Base-by-base conservation (phyloP, 1,140 invertebrate genomes). In the Scylla paramamosain region DNA sequence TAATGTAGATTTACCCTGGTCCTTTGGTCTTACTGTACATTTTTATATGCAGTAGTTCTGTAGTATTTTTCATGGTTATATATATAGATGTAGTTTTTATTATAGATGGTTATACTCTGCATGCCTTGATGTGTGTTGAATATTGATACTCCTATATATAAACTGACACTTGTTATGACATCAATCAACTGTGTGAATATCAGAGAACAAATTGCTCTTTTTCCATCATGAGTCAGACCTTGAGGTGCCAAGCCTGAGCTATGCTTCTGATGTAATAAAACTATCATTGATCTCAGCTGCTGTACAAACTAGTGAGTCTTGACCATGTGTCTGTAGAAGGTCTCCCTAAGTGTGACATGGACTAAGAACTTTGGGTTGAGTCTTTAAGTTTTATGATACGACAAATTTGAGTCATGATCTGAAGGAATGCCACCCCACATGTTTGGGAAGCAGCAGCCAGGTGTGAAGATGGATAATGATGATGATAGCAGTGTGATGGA, bases 131-230 rank as follows among this genome's bases (percentile, higher is more conserved):
- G 39, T 59, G 67, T 77, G 25, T 77, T 77, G 67, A 77, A 20
- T 77, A 77, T 20, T n/a, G 67, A 77, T 77, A n/a, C 67, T 77
- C 67, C 25, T 20, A n/a, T 77, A 77, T n/a, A 59, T 20, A 59
- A 77, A 77, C 67, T 7, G 12, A 77, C 20, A 25, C 67, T 7
- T 77, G 67, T 77, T 77, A 77, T 77, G 67, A 77, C 67, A 77
- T 77, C 67, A 77, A n/a, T 77, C 67, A 77, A 77, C 67, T 77
- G n/a, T 77, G 20, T 77, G 67, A 77, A 77, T 77, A 77, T 77
- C 67, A 77, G 67, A 77, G 67, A 77, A 77, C 67, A 12, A n/a
- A 77, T 20, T 20, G 0, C 67, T 77, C 25, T n/a, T 7, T 77
- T 77, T 77, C n/a, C n/a, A 7, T n/a, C 67, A 77, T 77, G 6